Conservation (phyloP, 2,797 vertebrate genomes). For the Hippoglossus hippoglossus region DNA sequence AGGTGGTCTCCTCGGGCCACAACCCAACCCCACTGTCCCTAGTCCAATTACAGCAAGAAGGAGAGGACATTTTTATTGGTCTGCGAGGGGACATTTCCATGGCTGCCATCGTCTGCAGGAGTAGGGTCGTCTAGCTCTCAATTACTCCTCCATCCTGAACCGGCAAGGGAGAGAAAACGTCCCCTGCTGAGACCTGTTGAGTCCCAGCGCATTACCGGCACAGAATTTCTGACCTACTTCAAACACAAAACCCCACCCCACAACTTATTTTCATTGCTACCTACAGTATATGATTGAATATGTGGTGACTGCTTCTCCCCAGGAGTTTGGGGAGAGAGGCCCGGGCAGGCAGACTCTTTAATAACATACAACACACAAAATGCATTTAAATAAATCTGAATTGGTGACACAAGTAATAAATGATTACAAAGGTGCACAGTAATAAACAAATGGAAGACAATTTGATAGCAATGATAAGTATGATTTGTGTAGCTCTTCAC, state of each 20-base stretch:
- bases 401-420: neutral
- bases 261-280: conserved; percentile 69
- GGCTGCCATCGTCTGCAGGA: conserved; percentile 66
- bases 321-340: conserved; percentile 21
- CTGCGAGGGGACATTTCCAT: conserved; percentile 77
- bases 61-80: conserved; percentile 76
- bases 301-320: conserved; percentile 46
- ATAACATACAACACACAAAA: conserved; percentile 12
- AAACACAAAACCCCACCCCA: conserved; percentile 61
- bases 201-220: conserved; percentile 68
- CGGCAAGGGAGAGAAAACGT: conserved; percentile 60
- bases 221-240: conserved; percentile 82
- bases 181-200: conserved; percentile 66
- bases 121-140: conserved; percentile 71
- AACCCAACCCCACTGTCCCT: conserved; percentile 73
- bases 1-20: conserved; percentile 71
- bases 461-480: conserved; percentile 5
- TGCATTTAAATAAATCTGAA: conserved; percentile 9
- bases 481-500: conserved; percentile 2
- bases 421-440: neutral
- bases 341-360: conserved; percentile 6
- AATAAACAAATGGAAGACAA: neutral
- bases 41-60: conserved; percentile 81
- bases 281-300: conserved; percentile 59
- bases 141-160: conserved; percentile 72